Evolutionary conservation across 2,113 vertebrate species (phyloP), one percentile per base, ranked within the genome.

Genomic region (Sisor rabdophorus): DNA sequence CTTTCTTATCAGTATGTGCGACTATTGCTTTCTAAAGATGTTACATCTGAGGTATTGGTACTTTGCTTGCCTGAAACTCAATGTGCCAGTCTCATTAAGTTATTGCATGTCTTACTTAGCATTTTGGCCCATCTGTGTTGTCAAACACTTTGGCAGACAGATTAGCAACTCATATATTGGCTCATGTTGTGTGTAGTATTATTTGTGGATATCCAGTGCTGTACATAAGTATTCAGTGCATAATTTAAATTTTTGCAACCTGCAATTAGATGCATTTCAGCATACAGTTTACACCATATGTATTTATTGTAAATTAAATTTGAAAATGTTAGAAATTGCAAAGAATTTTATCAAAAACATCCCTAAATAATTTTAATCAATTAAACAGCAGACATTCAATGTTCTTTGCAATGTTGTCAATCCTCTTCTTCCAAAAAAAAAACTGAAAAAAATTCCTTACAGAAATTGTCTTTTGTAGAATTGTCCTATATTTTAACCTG

Each of bases 21-120:
- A 93, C 95, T 95, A 93, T 93, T 97, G 94, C 93, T 95, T 91
- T 93, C 95, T 94, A 94, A 91, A 88, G 94, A 95, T 92, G 95
- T 96, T 91, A 98, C 94, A 92, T 94, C 92, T 69, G 95, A 98
- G 95, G 95, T 97, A 96, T 89, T 94, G 91, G 91, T 90, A 82
- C 85, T 77, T 73, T 77, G 56, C 58, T 53, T 69, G 61, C 69
- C 52, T 55, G 52, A 40, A 71, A 55, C 20, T 55, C 47, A 1
- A 26, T 58, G 22, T 69, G 36, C n/a, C 71, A 36, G 30, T 69
- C 22, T 73, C 68, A 52, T 68, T 22, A 36, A 40, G 20, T 75
- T 24, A 13, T 44, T 40, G 69, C 69, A 71, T 40, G 69, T 36
- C 69, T n/a, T 54, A 50, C 84, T 92, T 92, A 88, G 90, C 91